Percentiles rank a stretch among this genome's conserved stretches.
These are phyloP conservation scores for Abrostola tripartita DNA, from an alignment of 2,888 invertebrate genomes.

Conservation along the genomic window DNA sequence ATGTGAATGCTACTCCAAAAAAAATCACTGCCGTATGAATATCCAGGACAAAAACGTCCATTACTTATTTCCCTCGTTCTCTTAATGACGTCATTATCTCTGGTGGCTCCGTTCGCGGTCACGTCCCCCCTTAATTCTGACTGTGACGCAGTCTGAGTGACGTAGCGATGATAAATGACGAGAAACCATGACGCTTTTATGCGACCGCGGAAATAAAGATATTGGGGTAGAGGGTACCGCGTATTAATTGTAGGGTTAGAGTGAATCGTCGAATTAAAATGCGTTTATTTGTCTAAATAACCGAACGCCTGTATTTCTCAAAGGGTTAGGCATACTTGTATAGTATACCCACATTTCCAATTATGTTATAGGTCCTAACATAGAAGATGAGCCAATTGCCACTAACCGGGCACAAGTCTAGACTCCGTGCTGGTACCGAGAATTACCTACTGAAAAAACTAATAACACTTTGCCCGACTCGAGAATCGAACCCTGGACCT, in stretches of 20 bases:
- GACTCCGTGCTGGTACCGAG: too few species aligned
- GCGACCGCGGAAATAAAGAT: slow-evolving; percentile 55
- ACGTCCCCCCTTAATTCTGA: slow-evolving; percentile 76
- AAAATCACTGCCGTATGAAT: slow-evolving; percentile 67
- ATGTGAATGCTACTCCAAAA: slow-evolving; percentile 40
- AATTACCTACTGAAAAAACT: too few species aligned
- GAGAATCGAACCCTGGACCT: too few species aligned
- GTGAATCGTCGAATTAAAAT: neutral
- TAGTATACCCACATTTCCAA: too few species aligned
- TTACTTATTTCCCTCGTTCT: slow-evolving; percentile 75
- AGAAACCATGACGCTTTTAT: slow-evolving; percentile 57
- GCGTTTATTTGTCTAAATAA: neutral
- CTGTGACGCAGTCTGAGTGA: slow-evolving; percentile 67
- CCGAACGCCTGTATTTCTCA: too few species aligned
- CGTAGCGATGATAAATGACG: slow-evolving; percentile 74
- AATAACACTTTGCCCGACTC: too few species aligned
- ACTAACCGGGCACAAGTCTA: too few species aligned
- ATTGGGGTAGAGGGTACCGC: slow-evolving; percentile 42
- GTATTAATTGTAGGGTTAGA: slow-evolving; percentile 40
- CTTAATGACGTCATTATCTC: slow-evolving; percentile 85
- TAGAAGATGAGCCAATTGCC: too few species aligned
- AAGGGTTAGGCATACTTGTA: too few species aligned
- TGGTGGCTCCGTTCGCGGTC: slow-evolving; percentile 71
- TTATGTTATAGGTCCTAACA: too few species aligned
- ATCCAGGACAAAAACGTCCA: slow-evolving; percentile 74